Base-by-base conservation (phyloP, 1,140 invertebrate species). In the Drosophila tsacasi region DNA sequence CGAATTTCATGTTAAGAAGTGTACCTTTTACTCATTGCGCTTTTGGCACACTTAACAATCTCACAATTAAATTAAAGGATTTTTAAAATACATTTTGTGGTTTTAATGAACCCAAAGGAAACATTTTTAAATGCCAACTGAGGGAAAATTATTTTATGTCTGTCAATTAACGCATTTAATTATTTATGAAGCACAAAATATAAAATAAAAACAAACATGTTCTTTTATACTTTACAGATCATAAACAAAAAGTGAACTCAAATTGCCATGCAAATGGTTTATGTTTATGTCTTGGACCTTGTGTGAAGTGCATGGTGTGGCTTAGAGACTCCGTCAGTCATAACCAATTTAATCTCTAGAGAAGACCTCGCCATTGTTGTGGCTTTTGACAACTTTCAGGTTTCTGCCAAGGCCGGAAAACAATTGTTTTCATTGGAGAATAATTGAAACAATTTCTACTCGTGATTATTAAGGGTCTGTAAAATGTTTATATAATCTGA, bases 361-460 rank as follows among this genome's bases (percentile, higher is more conserved):
- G 69, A 50, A 71, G 73, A 60, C 73, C 75, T 77, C 42, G 64
- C 42, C 49, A 77, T 77, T 77, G 75, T 68, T 68, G 40, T 61
- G 74, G 74, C 49, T 77, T 77, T 68, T 76, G 73, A 68, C 73
- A 68, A 60, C 62, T 61, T 72, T 73, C 54, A 59, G 52, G 67
- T 44, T 61, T 73, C 21, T 19, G 4, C 30, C 37, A 59, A 73
- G 66, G 69, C 66, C 40, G 27, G 3, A 39, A 73, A 72, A 72
- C 39, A 40, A 35, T 50, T 30, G 27, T 39, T 46, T 64, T 15
- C 42, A 47, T 19, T 17, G 32, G 15, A 15, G 15, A n/a, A 63
- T 27, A 15, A 64, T 30, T n/a, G 3, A 10, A 25, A 60, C 44
- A 37, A 19, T 62, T 37, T 57, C 3, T 25, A n/a, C 21, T 57